A percentile compares a stretch with the other conserved stretches of the same genome.
Conservation (phyloP, 1,140 invertebrate genomes). For the Schlechtendalia chinensis region DNA sequence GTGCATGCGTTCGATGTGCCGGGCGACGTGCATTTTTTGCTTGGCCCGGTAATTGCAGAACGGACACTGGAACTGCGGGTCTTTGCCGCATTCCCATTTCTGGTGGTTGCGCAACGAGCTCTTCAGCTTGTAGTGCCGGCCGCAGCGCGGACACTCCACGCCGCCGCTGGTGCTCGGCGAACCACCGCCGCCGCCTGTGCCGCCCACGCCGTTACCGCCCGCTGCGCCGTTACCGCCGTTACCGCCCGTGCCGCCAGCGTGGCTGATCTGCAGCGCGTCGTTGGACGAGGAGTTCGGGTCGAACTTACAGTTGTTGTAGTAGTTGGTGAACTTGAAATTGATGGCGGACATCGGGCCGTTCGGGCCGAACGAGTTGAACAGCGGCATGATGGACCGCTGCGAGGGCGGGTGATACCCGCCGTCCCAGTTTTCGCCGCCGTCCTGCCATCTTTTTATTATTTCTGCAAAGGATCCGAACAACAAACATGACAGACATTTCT, state of each 20-base stretch:
- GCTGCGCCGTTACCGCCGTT: too few relatives aligned
- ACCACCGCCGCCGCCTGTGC: neutral
- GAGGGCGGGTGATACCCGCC: slow-evolving; percentile 11
- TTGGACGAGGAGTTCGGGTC: slow-evolving; percentile 36
- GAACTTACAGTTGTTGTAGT: slow-evolving; percentile 48
- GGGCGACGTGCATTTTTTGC: slow-evolving; percentile 81
- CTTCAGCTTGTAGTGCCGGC: slow-evolving; percentile 78
- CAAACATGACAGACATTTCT: slow-evolving; percentile 43
- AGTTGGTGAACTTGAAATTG: slow-evolving; percentile 49
- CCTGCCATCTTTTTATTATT: slow-evolving; percentile 50
- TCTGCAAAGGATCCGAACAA: slow-evolving; percentile 48
- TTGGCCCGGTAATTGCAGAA: slow-evolving; percentile 79
- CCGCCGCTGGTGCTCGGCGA: slow-evolving; percentile 50
- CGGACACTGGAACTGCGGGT: slow-evolving; percentile 78
- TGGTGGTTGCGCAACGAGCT: slow-evolving; percentile 80
- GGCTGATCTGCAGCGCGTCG: too few relatives aligned
- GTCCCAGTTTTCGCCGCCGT: slow-evolving; percentile 47
- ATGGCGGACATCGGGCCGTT: slow-evolving; percentile 46
- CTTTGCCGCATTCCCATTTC: slow-evolving; percentile 84
- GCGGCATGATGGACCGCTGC: slow-evolving; percentile 37
- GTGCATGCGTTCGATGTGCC: slow-evolving; percentile 76
- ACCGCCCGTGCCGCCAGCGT: too few relatives aligned
- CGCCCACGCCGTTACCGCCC: too few relatives aligned
- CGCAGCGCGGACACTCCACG: slow-evolving; percentile 74
- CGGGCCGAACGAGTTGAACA: slow-evolving; percentile 46